Evolutionary conservation across 2,113 vertebrate genomes (phyloP), one percentile per base, ranked within the genome.

Genomic region (Triplophysa tibetana): DNA sequence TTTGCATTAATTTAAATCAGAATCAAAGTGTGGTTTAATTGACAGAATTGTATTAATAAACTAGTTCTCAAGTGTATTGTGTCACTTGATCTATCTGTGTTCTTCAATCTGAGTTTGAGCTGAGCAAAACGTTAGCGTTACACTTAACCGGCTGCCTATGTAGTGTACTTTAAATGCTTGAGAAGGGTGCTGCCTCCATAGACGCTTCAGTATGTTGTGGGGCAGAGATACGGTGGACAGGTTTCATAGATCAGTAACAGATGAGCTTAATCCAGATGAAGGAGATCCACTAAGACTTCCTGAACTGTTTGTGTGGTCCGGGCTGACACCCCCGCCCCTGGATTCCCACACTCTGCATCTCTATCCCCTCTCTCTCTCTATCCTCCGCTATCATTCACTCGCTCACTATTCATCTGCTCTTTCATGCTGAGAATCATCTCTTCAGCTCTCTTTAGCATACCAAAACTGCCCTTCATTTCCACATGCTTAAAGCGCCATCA

Each of bases 371-470:
- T 87, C 86, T 86, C 77, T 85, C 86, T 84, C 70, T 89, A 80
- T 88, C 84, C 89, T 84, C 86, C 81, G 78, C 84, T 88, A 85
- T 82, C 86, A 86, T 88, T 88, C 88, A 87, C 89, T 83, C 64
- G 45, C 89, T 90, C 82, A 86, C 90, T 91, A 90, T 91, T 86
- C 63, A n/a, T 70, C 80, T 81, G 72, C 70, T 82, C 91, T 92
- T 93, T 92, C 86, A 90, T 90, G 76, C 87, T 85, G 19, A 5
- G 87, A 85, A 89, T 90, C 87, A 83, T 85, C 90, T 80, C 81
- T 89, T 91, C 82, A 87, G 86, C 85, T 70, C 84, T 84, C 83
- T 89, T 93, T 92, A 89, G 89, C 92, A 93, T 92, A 89, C 81
- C 89, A 89, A 90, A 90, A 88, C 69, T 54, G 58, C 80, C 84